phyloP scores from a whole-genome alignment of 1,140 invertebrate species.

The Drosophila kohkoa region DNA sequence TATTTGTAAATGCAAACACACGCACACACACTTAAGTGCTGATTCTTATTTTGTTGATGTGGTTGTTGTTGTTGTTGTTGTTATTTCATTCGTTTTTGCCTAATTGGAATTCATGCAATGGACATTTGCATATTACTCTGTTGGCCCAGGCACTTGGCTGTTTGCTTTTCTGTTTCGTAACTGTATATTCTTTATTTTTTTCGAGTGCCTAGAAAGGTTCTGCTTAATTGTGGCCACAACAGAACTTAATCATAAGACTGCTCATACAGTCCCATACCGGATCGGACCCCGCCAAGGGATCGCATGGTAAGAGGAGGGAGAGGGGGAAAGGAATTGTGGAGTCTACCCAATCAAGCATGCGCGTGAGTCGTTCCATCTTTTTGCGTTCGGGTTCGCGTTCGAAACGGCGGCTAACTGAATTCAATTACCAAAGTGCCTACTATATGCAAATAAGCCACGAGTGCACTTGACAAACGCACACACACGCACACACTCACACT shows the following conservation, averaged over 20 bases:
- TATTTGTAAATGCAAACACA: conserved; percentile 76
- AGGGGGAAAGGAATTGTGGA: too few relatives aligned
- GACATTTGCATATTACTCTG: conserved; percentile 81
- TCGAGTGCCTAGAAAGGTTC: conserved; percentile 80
- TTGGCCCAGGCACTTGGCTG: conserved; percentile 74
- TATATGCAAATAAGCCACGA: conserved; percentile 82
- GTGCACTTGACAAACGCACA: conserved; percentile 80
- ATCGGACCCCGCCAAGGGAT: conserved; percentile 14
- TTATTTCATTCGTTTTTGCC: conserved; percentile 65
- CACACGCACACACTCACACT: conserved; percentile 42
- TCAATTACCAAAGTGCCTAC: conserved; percentile 83
- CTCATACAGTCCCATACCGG: conserved; percentile 4
- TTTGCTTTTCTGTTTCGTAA: conserved; percentile 59
- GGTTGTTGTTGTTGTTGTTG: conserved; percentile 35
- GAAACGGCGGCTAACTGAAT: conserved; percentile 75
- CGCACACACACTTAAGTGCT: conserved; percentile 48
- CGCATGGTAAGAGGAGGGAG: not conserved
- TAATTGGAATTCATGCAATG: conserved; percentile 82
- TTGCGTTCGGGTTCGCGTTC: conserved; percentile 54
- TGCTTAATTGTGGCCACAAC: conserved; percentile 78
- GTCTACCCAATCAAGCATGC: conserved; percentile 74
- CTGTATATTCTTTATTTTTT: conserved; percentile 65
- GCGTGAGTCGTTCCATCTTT: conserved; percentile 76
- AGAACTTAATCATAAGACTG: conserved; percentile 76
- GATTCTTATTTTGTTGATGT: conserved; percentile 41